Evolutionary conservation across 2,797 vertebrate species (phyloP), one percentile per base, ranked within the genome.

Genomic region (Pseudopleuronectes americanus): DNA sequence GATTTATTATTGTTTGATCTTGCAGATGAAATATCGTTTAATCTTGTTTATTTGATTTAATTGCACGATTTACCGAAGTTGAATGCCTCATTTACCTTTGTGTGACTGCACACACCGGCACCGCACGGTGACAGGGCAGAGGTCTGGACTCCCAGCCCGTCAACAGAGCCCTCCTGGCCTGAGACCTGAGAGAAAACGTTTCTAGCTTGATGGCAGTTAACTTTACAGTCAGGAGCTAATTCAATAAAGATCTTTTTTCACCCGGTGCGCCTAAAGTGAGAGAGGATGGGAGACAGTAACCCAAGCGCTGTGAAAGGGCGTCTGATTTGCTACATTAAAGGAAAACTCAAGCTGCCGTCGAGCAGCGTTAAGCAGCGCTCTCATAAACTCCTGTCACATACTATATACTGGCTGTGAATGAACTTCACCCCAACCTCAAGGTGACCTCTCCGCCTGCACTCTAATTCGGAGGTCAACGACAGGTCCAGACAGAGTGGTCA

Each of bases 231-330:
- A 77, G 74, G 65, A 84, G 84, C 79, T 91, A 91, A 93, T 91
- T 90, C 80, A 90, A 92, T 91, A 92, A 90, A 87, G 86, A 66
- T 90, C 71, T 65, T 61, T 84, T 92, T 90, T 77, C 86, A 80
- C 58, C 59, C 22, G 43, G 31, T 63, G 26, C 2, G 51, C 57
- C 64, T 64, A 77, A 85, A 92, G 77, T 84, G 72, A 75, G 79
- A 84, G 64, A 54, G 56, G 74, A 77, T 77, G 53, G 73, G 81
- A 83, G 77, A 90, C 65, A 75, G 81, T 79, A 86, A 86, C 80
- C 55, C 56, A 82, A 85, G 82, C 31, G 64, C 82, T 68, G 48
- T 78, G 66, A 83, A 81, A 83, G 61, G 60, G 57, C 24, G 63
- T 83, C 72, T 82, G 57, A 88, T 73, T 85, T 55, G 76, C 71